Conservation (phyloP, 2,113 vertebrate species). For the Polypterus senegalus region DNA sequence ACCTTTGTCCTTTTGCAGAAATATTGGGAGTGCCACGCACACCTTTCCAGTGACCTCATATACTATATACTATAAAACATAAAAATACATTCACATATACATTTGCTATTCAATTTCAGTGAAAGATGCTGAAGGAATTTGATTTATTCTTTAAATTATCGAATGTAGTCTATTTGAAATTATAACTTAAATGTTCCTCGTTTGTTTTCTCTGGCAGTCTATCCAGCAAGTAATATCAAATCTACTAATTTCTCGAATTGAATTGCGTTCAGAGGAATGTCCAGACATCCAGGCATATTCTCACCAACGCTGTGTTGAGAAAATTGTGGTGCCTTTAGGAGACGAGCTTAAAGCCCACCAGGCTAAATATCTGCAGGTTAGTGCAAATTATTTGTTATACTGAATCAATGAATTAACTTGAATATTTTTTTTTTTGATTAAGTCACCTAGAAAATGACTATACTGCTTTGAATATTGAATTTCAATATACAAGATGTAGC, state of each 20-base stretch:
- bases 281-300: conserved; percentile 76
- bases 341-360: conserved; percentile 59
- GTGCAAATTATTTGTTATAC: no score
- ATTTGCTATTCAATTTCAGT: background rate
- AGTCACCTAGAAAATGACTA: no score
- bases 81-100: no score
- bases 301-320: conserved; percentile 74
- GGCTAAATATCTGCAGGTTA: conserved; percentile 66
- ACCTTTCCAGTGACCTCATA: no score
- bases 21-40: no score
- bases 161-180: background rate
- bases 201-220: conserved; percentile 43
- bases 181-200: background rate
- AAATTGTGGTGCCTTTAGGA: conserved; percentile 76
- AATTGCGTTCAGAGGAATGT: conserved; percentile 80
- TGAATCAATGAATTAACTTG: no score
- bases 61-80: no score
- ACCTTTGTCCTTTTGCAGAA: no score
- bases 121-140: background rate
- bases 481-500: no score
- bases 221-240: conserved; percentile 94
- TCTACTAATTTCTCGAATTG: conserved; percentile 77
- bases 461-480: no score
- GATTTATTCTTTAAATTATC: background rate
- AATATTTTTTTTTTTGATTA: no score